These are phyloP conservation scores for Peribatodes rhomboidaria DNA, from an alignment of 2,888 invertebrate species.

Conservation along the genomic window DNA sequence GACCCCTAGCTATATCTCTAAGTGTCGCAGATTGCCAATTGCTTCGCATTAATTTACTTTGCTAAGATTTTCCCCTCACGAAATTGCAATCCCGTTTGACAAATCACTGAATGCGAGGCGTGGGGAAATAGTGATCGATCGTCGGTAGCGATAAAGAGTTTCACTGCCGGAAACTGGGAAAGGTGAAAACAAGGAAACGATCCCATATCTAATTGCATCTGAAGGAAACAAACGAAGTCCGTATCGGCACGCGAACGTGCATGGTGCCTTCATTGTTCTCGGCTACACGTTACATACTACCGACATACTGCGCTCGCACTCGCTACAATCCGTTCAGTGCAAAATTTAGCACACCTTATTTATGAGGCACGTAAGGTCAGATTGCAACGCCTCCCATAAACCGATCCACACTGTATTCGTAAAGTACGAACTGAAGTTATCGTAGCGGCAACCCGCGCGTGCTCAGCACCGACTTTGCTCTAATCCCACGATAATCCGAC, in stretches of 20 bases:
- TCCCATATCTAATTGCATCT: constrained; percentile 70
- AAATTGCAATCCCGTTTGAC: constrained; percentile 59
- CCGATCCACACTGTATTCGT: constrained; percentile 31
- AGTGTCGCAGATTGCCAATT: constrained; percentile 58
- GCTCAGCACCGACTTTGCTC: constrained; percentile 60
- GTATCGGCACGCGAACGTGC: constrained; percentile 60
- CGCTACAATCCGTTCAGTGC: constrained; percentile 8
- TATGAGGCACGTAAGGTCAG: constrained; percentile 16
- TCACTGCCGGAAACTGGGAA: constrained; percentile 61
- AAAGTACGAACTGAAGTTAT: constrained; percentile 56
- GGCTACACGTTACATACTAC: constrained; percentile 43
- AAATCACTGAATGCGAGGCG: constrained; percentile 60
- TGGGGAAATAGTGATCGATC: constrained; percentile 66
- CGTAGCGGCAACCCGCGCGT: constrained; percentile 70
- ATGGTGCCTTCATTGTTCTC: constrained; percentile 63
- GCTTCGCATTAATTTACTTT: constrained; percentile 55
- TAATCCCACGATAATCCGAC: constrained; percentile 80
- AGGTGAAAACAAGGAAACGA: constrained; percentile 68
- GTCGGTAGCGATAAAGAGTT: constrained; percentile 63
- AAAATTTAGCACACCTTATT: constrained; percentile 27
- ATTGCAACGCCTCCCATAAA: constrained; percentile 29
- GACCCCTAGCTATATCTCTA: constrained; percentile 52
- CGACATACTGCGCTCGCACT: constrained; percentile 4
- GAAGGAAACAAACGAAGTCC: constrained; percentile 59
- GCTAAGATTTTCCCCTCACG: constrained; percentile 55